Evolutionary conservation across 2,888 invertebrate species (phyloP).

Genomic region (Tricholauxania praeusta): DNA sequence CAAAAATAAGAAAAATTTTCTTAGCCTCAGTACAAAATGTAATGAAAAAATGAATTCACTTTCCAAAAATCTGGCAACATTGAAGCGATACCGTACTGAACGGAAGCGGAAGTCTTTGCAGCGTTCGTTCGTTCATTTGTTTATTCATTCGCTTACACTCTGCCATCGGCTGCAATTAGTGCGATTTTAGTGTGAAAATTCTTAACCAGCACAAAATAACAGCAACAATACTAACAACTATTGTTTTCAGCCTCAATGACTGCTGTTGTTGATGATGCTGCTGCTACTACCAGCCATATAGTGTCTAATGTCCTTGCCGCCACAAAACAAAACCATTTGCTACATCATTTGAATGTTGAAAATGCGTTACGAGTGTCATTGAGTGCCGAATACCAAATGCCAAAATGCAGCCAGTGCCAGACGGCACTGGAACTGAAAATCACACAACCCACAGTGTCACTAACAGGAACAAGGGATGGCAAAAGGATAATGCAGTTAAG

Average conservation of each 20-base stretch:
- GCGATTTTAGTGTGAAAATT: conserved; percentile 20
- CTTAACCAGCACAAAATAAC: neutral
- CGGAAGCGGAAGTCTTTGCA: conserved; percentile 12
- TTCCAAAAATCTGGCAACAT: neutral
- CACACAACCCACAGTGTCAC: too few species aligned
- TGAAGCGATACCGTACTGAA: neutral
- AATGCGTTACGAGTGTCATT: neutral
- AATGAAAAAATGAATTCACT: neutral
- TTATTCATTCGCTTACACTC: conserved; percentile 5
- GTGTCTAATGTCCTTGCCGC: conserved; percentile 22
- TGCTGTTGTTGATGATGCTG: neutral
- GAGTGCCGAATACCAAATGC: neutral
- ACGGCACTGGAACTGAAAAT: too few species aligned
- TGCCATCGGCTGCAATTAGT: conserved; percentile 30
- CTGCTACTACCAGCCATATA: neutral
- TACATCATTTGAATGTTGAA: conserved; percentile 28
- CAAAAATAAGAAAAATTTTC: neutral
- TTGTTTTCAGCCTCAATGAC: neutral
- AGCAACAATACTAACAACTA: conserved; percentile 4
- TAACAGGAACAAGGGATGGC: too few species aligned
- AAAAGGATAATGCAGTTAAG: too few species aligned
- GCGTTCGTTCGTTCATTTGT: conserved; percentile 2
- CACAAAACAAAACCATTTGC: conserved; percentile 31
- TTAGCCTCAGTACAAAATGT: too few species aligned
- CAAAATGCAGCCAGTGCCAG: too few species aligned